Evolutionary conservation across 2,888 invertebrate species (phyloP).

Genomic region (Erannis defoliaria): DNA sequence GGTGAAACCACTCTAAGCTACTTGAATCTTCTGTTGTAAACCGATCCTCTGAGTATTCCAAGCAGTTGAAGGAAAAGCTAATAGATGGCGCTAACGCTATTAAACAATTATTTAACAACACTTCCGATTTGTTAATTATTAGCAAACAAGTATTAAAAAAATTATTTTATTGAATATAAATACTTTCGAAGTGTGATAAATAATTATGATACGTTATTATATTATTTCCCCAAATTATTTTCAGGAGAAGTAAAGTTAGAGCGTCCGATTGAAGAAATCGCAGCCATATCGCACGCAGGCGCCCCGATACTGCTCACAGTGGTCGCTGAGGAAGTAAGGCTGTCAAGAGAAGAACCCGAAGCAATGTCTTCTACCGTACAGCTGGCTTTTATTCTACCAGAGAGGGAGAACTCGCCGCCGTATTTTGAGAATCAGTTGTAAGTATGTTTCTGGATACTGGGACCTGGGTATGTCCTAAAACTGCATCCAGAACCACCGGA

Average conservation of each 20-base stretch:
- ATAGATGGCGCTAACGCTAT: constrained; percentile 24
- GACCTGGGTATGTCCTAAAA: too few species aligned
- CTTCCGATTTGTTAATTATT: background rate
- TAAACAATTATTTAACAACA: background rate
- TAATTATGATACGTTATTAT: background rate
- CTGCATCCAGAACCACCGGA: too few species aligned
- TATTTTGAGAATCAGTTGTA: constrained; percentile 93
- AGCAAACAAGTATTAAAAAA: too few species aligned
- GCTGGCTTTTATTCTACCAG: constrained; percentile 93
- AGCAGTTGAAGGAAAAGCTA: background rate
- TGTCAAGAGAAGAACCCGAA: constrained; percentile 90
- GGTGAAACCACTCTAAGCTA: background rate
- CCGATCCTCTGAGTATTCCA: too few species aligned
- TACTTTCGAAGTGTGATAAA: too few species aligned
- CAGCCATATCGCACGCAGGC: constrained; percentile 93
- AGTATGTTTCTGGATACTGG: constrained; percentile 63
- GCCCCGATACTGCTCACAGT: constrained; percentile 94
- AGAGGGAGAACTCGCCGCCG: constrained; percentile 91
- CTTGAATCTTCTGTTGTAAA: too few species aligned
- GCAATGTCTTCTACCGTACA: constrained; percentile 94
- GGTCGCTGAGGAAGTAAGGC: constrained; percentile 94
- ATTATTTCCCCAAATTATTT: constrained; percentile 46
- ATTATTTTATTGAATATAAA: too few species aligned
- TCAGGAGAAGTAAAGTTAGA: constrained; percentile 82
- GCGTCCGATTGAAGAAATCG: constrained; percentile 92